These are phyloP conservation scores for Neogobius melanostomus DNA, from an alignment of 2,113 vertebrate species.

Conservation along the genomic window DNA sequence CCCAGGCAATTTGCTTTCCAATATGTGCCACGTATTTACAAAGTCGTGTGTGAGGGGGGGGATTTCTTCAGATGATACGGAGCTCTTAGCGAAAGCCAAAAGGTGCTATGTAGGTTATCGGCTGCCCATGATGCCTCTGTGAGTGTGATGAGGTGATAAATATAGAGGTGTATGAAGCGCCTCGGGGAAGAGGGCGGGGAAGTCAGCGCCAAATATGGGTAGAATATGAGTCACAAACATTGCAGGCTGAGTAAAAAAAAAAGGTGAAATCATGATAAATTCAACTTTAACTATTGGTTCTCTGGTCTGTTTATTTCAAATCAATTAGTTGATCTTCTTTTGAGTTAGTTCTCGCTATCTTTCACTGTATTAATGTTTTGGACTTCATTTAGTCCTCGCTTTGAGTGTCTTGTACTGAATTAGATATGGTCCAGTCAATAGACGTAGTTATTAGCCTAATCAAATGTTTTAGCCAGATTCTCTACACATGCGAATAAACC, in stretches of 20 bases:
- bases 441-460: too few species aligned
- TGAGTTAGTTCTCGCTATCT: too few species aligned
- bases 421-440: too few species aligned
- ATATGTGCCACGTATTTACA: conserved; percentile 36
- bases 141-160: conserved; percentile 57
- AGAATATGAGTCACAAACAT: conserved; percentile 60
- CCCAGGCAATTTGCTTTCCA: conserved; percentile 29
- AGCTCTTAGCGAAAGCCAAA: not conserved
- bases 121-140: conserved; percentile 29
- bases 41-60: not conserved
- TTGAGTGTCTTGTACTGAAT: too few species aligned
- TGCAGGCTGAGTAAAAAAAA: conserved; percentile 20
- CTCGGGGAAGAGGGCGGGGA: conserved; percentile 43
- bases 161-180: conserved; percentile 64
- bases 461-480: too few species aligned
- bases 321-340: not conserved
- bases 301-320: too few species aligned
- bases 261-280: too few species aligned
- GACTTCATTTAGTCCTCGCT: too few species aligned
- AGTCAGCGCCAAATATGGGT: conserved; percentile 49
- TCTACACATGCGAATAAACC: too few species aligned
- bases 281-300: too few species aligned
- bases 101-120: conserved; percentile 43
- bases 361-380: too few species aligned
- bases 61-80: conserved; percentile 23